Evolutionary conservation across 2,888 invertebrate genomes (phyloP).

Genomic region (Auanema freiburgensis): DNA sequence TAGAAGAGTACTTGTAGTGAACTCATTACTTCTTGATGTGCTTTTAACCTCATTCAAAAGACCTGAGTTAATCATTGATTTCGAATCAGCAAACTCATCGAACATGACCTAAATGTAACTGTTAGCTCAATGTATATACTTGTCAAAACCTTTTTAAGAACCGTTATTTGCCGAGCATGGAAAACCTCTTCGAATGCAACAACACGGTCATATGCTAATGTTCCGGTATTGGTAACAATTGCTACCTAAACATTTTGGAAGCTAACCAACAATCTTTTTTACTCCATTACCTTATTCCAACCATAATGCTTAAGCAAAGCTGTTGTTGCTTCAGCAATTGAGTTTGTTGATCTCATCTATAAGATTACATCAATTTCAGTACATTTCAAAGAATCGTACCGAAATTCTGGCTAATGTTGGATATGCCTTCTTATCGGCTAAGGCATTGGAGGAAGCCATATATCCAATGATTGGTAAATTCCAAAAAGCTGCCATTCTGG

Average conservation of each 20-base stretch:
- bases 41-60: slow-evolving; percentile 37
- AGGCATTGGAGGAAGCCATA: slow-evolving; percentile 52
- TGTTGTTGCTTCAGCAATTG: slow-evolving; percentile 56
- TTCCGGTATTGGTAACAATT: slow-evolving; percentile 45
- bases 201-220: slow-evolving; percentile 40
- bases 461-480: slow-evolving; percentile 61
- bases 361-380: background rate
- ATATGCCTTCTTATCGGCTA: slow-evolving; percentile 49
- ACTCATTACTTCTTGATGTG: slow-evolving; percentile 44
- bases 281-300: slow-evolving; percentile 44
- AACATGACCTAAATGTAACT: slow-evolving; percentile 34
- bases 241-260: slow-evolving; percentile 39
- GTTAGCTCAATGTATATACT: no score
- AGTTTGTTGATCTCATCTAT: slow-evolving; percentile 50
- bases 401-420: slow-evolving; percentile 42
- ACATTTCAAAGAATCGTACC: slow-evolving; percentile 14
- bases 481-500: slow-evolving; percentile 62
- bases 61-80: slow-evolving; percentile 38
- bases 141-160: slow-evolving; percentile 35
- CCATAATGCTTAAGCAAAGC: slow-evolving; percentile 56
- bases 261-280: slow-evolving; percentile 3
- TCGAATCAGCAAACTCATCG: slow-evolving; percentile 38
- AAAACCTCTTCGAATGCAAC: slow-evolving; percentile 46
- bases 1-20: background rate
- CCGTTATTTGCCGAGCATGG: slow-evolving; percentile 30